Conservation (phyloP, 2,113 vertebrate genomes). For the Ictalurus furcatus region DNA sequence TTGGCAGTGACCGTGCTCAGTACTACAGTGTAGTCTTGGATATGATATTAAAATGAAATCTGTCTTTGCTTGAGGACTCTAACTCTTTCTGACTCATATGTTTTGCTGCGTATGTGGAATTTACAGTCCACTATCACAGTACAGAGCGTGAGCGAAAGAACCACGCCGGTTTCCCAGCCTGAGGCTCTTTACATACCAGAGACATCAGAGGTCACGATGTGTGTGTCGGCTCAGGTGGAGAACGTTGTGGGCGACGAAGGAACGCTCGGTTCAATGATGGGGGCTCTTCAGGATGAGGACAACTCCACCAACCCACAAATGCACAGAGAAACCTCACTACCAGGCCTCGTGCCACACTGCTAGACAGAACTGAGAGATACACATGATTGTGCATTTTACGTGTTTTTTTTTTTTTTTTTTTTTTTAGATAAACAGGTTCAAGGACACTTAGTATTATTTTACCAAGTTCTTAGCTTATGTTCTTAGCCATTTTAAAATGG, state of each 20-base stretch:
- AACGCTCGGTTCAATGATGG: slow-evolving; percentile 52
- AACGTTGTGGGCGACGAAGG: slow-evolving; percentile 19
- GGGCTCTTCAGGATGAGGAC: slow-evolving; percentile 48
- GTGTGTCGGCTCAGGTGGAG: slow-evolving; percentile 52
- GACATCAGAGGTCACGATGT: slow-evolving; percentile 37
- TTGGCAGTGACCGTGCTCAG: not conserved
- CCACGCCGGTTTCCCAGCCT: slow-evolving; percentile 52
- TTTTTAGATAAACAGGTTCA: not conserved
- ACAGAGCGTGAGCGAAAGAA: slow-evolving; percentile 61
- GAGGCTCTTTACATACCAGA: not conserved
- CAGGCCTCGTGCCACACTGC: slow-evolving; percentile 65
- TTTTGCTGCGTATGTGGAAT: slow-evolving; percentile 2
- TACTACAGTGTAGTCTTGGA: not conserved
- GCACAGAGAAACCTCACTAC: slow-evolving; percentile 59
- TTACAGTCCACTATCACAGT: slow-evolving; percentile 58
- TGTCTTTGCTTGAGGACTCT: not conserved
- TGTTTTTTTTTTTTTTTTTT: not conserved
- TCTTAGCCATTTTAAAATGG: not conserved
- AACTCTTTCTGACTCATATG: not conserved
- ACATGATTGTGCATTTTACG: not conserved
- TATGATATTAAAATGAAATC: not conserved
- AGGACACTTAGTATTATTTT: not conserved
- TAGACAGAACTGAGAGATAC: slow-evolving; percentile 21
- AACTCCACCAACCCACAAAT: not conserved
- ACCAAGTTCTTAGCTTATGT: not conserved